Evolutionary conservation across 2,113 vertebrate species (phyloP), one percentile per base, ranked within the genome.

Genomic region (Oreochromis aureus): DNA sequence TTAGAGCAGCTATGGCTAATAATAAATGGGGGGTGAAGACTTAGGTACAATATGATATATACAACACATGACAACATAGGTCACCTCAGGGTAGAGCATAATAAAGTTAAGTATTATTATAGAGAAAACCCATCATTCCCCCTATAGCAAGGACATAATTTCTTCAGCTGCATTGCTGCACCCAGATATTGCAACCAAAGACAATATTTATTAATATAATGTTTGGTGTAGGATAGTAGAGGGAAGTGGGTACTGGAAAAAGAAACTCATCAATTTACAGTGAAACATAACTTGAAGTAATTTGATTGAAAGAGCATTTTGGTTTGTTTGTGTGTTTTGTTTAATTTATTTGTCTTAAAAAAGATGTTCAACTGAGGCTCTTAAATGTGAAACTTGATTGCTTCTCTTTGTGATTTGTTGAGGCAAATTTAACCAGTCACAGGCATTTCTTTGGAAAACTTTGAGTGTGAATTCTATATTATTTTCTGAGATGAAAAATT

Each of bases 1-100:
- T 66, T 0, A 66, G 34, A 39, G 10, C 0, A 1, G 1, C 61
- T 66, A n/a, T n/a, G 0, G 19, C 61, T 34, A 66, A 66, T n/a
- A 19, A 66, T 39, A 66, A 39, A 39, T 7, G 6, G 61, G 61
- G 6, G 10, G 18, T n/a, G 32, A 66, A 39, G 10, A 36, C 6
- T 66, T 66, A 5, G 6, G 32, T 3, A 36, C 32, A 66, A 66
- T 66, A 12, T 36, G 10, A 36, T 66, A 66, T 66, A 36, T 66
- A 36, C 9, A 63, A 16, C 30, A 63, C 59, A 34, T 36, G 16
- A 63, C 19, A 63, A 36, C 59, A 63, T n/a, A n/a, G 32, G 59
- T 63, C 66, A 73, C 39, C 39, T 73, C 0, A 48, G 41, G 41
- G 16, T 73, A 0, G 5, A 48, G 6, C 39, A 2, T 48, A 73